Percentiles rank a stretch among this genome's conserved stretches.
These are phyloP conservation scores for Anoplolepis gracilipes DNA, from an alignment of 1,140 invertebrate genomes.

Conservation along the genomic window DNA sequence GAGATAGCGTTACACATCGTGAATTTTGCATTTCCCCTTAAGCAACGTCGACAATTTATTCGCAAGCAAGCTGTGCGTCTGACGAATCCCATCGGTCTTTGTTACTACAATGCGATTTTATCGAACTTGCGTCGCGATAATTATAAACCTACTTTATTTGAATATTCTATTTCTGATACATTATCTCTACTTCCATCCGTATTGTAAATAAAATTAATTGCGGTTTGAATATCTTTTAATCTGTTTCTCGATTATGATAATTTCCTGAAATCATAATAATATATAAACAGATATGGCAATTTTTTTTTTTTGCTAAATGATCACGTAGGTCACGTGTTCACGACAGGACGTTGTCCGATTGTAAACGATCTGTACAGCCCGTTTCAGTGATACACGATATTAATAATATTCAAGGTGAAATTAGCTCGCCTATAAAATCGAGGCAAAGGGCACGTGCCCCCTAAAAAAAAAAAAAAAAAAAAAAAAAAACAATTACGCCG, in stretches of 20 bases:
- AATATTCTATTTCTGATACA: not conserved
- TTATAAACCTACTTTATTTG: conserved; percentile 11
- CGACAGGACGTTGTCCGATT: not conserved
- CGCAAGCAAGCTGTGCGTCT: conserved; percentile 13
- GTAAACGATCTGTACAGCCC: conserved; percentile 46
- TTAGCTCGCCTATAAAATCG: conserved; percentile 58
- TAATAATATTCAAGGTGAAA: conserved; percentile 77
- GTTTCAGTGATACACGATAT: conserved; percentile 52
- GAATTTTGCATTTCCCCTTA: conserved; percentile 35
- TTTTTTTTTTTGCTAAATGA: not conserved
- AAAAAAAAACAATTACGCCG: conserved; percentile 48
- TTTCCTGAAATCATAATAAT: not conserved
- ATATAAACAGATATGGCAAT: not conserved
- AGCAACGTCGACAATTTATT: conserved; percentile 55
- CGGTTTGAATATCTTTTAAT: not conserved
- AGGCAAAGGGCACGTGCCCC: conserved; percentile 42
- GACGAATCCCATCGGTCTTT: conserved; percentile 6
- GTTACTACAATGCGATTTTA: conserved; percentile 6
- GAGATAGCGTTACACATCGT: conserved; percentile 14
- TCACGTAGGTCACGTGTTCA: conserved; percentile 37
- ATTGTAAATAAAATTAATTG: not conserved
- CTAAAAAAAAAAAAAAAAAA: conserved; percentile 55
- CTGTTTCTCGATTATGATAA: not conserved
- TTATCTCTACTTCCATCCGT: not conserved
- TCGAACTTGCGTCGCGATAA: not conserved